Evolutionary conservation across 2,797 vertebrate species (phyloP).

Genomic region (Smutsia gigantea): DNA sequence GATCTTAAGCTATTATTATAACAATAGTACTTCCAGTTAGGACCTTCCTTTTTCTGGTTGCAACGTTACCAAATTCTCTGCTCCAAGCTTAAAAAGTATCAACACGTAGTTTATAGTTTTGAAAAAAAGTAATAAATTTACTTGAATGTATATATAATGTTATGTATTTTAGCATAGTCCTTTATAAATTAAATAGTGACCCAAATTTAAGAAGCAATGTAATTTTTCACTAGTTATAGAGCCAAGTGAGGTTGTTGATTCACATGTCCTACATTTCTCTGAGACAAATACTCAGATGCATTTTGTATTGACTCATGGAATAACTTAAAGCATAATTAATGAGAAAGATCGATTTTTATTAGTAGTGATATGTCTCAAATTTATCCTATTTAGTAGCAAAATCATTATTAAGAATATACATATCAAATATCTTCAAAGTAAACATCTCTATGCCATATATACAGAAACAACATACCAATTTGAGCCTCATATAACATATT

Average conservation of each 20-base stretch:
- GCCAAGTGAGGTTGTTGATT: background rate
- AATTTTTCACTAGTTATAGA: conserved; percentile 24
- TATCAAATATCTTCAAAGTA: background rate
- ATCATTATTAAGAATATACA: background rate
- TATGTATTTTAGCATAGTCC: background rate
- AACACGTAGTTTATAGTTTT: background rate
- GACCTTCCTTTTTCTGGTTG: background rate
- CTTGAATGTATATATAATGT: background rate
- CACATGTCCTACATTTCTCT: background rate
- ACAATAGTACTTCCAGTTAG: too few relatives aligned
- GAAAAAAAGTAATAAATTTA: background rate
- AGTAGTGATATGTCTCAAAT: background rate
- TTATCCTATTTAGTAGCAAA: background rate
- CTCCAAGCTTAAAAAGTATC: background rate
- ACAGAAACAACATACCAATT: background rate
- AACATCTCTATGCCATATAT: background rate
- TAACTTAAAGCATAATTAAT: conserved; percentile 9
- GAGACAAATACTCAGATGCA: background rate
- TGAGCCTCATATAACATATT: background rate
- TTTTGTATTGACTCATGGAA: background rate
- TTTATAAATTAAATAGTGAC: conserved; percentile 12
- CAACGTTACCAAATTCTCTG: background rate
- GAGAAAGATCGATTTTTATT: background rate
- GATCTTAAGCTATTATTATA: too few relatives aligned
- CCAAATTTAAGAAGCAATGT: background rate